These are phyloP conservation scores for Brachionus paranguensis DNA, from an alignment of 1,140 invertebrate genomes.

Conservation along the genomic window DNA sequence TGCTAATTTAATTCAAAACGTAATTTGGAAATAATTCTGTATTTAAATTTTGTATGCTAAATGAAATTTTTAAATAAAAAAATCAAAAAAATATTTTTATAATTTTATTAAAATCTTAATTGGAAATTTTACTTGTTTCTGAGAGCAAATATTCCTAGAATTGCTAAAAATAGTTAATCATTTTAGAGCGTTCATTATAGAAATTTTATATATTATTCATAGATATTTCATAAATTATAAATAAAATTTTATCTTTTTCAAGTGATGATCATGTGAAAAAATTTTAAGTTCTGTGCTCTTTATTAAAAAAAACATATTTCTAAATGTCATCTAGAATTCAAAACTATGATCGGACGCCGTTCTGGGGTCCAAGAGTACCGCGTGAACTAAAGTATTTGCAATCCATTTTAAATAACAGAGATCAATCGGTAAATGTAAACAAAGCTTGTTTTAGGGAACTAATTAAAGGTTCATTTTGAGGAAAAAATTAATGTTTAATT, in stretches of 20 bases:
- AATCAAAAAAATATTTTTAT: neutral
- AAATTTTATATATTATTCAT: too few species aligned
- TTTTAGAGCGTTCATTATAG: too few species aligned
- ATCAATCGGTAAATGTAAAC: neutral
- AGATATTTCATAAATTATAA: too few species aligned
- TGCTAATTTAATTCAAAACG: neutral
- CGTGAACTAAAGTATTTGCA: neutral
- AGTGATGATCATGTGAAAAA: neutral
- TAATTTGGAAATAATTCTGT: neutral
- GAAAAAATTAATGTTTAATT: neutral
- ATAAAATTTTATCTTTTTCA: too few species aligned
- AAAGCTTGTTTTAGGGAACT: constrained; percentile 3
- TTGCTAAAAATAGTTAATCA: too few species aligned
- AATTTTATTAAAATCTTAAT: neutral
- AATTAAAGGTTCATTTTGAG: neutral
- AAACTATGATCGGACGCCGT: neutral
- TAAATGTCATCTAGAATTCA: neutral
- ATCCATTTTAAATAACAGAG: neutral
- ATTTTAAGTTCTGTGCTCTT: neutral
- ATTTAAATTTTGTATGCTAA: neutral
- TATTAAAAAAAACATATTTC: too few species aligned
- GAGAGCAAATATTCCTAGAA: neutral
- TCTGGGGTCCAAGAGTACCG: neutral
- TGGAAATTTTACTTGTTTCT: neutral
- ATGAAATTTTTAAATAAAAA: neutral